phyloP scores from a whole-genome alignment of 2,797 vertebrate genomes.

The Echeneis naucrates region DNA sequence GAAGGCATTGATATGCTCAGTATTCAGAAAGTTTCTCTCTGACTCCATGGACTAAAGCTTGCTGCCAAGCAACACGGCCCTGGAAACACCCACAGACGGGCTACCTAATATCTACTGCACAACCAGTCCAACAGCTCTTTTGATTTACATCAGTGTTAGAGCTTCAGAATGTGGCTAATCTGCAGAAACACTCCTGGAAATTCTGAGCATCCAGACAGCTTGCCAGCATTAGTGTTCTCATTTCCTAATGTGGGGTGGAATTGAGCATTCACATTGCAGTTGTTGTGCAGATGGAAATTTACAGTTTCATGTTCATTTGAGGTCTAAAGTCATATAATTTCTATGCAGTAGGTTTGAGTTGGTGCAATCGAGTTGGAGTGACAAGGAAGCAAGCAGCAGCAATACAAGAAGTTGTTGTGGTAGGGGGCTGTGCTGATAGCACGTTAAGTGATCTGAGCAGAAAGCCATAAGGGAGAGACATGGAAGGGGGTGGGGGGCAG shows the following conservation, averaged over 20 bases:
- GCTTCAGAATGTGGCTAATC: constrained; percentile 23
- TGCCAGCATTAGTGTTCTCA: background rate
- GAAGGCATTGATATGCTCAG: constrained; percentile 72
- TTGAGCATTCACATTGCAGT: constrained; percentile 17
- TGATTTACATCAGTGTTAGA: constrained; percentile 46
- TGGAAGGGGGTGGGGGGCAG: background rate
- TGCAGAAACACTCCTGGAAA: constrained; percentile 20
- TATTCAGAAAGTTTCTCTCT: constrained; percentile 74
- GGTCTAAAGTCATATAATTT: constrained; percentile 4
- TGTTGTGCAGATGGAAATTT: constrained; percentile 21
- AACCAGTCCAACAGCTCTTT: constrained; percentile 37
- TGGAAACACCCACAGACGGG: constrained; percentile 63
- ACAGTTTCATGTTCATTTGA: constrained; percentile 26
- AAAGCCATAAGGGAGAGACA: constrained; percentile 29
- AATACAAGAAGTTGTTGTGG: constrained; percentile 52
- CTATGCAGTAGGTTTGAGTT: constrained; percentile 13
- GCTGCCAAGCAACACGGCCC: constrained; percentile 64
- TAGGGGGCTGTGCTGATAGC: constrained; percentile 32
- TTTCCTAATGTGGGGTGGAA: constrained; percentile 9
- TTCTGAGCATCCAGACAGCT: constrained; percentile 26
- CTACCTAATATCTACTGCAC: constrained; percentile 43
- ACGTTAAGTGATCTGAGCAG: constrained; percentile 50
- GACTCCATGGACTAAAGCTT: constrained; percentile 52
- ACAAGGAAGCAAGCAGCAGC: constrained; percentile 32
- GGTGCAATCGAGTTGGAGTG: constrained; percentile 10